phyloP scores from a whole-genome alignment of 1,140 invertebrate species.

The Saccostrea cuccullata region DNA sequence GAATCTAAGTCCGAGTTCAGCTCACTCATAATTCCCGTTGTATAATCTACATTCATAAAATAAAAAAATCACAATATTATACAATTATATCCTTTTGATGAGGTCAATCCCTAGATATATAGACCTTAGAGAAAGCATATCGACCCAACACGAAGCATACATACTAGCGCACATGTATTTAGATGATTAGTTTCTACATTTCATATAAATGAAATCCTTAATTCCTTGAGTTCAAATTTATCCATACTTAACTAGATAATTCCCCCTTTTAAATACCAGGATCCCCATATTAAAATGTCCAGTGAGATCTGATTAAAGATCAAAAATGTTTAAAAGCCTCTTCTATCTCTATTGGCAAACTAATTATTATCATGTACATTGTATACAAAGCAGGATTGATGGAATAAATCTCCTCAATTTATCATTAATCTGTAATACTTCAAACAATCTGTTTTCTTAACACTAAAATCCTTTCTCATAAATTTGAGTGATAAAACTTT shows the following conservation, averaged over 20 bases:
- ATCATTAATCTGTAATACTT: neutral
- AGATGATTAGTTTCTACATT: neutral
- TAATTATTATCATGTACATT: constrained; percentile 5
- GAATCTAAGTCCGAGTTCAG: neutral
- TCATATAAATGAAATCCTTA: neutral
- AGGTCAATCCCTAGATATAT: too few relatives aligned
- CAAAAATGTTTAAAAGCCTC: neutral
- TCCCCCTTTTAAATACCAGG: neutral
- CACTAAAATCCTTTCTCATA: neutral
- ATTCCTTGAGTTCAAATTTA: neutral
- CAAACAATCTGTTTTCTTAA: neutral
- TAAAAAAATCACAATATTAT: neutral
- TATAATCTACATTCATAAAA: neutral
- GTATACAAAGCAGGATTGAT: neutral
- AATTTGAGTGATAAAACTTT: neutral
- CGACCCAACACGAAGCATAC: too few relatives aligned
- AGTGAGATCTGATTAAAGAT: neutral
- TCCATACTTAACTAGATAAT: neutral
- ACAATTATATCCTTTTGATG: too few relatives aligned
- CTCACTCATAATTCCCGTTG: constrained; percentile 7
- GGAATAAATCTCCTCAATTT: neutral
- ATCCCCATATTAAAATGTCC: neutral
- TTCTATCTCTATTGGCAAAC: neutral
- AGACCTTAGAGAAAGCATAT: too few relatives aligned
- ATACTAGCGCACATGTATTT: too few relatives aligned